phyloP scores from a whole-genome alignment of 2,888 invertebrate genomes.

The Coelopa pilipes region DNA sequence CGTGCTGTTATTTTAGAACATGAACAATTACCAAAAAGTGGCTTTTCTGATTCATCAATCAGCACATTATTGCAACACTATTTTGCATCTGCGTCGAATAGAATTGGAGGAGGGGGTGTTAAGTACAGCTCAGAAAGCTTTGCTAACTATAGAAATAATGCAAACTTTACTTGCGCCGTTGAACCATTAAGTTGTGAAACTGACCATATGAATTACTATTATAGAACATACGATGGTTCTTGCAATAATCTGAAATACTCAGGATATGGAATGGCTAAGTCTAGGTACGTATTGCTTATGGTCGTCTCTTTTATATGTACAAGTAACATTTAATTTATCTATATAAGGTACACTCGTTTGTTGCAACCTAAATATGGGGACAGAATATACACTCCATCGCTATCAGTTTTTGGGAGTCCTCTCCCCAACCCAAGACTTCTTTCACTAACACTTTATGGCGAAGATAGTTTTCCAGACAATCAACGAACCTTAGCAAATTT shows the following conservation, averaged over 20 bases:
- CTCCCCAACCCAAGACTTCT: constrained; percentile 57
- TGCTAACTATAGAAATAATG: too few relatives aligned
- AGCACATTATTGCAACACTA: neutral
- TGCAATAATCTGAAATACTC: constrained; percentile 57
- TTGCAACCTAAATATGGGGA: constrained; percentile 51
- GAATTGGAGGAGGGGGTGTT: too few relatives aligned
- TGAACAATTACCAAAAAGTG: too few relatives aligned
- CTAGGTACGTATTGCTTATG: constrained; percentile 39
- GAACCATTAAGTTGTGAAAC: constrained; percentile 54
- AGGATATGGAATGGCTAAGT: constrained; percentile 47
- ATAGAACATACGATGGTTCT: constrained; percentile 56
- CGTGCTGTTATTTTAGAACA: too few relatives aligned
- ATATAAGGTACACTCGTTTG: constrained; percentile 50
- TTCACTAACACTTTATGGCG: constrained; percentile 56
- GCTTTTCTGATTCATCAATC: neutral
- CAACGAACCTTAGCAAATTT: constrained; percentile 56
- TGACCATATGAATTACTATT: constrained; percentile 51
- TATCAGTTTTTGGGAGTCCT: constrained; percentile 40
- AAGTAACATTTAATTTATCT: constrained; percentile 5
- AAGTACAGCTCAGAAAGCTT: too few relatives aligned
- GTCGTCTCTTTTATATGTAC: neutral
- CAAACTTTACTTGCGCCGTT: constrained; percentile 47
- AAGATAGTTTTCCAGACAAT: constrained; percentile 50
- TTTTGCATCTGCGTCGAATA: neutral
- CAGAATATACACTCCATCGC: constrained; percentile 44